phyloP scores from a whole-genome alignment of 2,797 vertebrate species.

The Bovichtus variegatus region DNA sequence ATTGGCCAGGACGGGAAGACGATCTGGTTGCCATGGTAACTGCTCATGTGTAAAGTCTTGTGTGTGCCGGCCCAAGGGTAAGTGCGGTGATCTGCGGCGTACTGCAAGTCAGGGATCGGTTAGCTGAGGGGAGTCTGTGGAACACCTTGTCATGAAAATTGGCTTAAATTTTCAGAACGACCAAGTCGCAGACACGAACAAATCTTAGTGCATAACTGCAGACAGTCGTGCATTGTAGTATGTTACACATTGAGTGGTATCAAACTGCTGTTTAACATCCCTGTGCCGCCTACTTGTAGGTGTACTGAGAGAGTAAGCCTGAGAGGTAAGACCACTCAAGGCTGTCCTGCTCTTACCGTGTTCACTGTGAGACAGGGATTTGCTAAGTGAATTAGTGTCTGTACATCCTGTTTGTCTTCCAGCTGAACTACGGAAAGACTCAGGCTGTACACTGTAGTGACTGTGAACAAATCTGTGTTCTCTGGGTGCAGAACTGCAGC shows the following conservation, averaged over 20 bases:
- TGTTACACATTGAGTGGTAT: neutral
- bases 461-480: neutral
- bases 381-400: constrained; percentile 27
- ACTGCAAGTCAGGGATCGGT: constrained; percentile 21
- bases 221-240: neutral
- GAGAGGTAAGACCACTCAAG: constrained; percentile 25
- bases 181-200: neutral
- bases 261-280: neutral
- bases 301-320: constrained; percentile 26
- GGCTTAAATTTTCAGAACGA: constrained; percentile 7
- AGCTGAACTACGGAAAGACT: neutral
- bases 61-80: constrained; percentile 7
- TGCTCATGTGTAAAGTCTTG: constrained; percentile 36
- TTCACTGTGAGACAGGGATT: constrained; percentile 23
- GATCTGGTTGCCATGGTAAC: constrained; percentile 40
- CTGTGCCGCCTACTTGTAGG: neutral
- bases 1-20: constrained; percentile 8
- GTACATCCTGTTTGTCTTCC: constrained; percentile 40
- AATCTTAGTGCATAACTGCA: neutral
- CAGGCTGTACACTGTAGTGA: neutral
- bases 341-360: constrained; percentile 8
- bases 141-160: neutral
- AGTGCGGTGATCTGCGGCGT: constrained; percentile 18
- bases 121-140: constrained; percentile 17
- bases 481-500: neutral